A percentile compares a stretch with the other conserved stretches of the same genome.
Conservation (phyloP, 64 coral and sea anemone species). For the Cladopsammia gracilis region DNA sequence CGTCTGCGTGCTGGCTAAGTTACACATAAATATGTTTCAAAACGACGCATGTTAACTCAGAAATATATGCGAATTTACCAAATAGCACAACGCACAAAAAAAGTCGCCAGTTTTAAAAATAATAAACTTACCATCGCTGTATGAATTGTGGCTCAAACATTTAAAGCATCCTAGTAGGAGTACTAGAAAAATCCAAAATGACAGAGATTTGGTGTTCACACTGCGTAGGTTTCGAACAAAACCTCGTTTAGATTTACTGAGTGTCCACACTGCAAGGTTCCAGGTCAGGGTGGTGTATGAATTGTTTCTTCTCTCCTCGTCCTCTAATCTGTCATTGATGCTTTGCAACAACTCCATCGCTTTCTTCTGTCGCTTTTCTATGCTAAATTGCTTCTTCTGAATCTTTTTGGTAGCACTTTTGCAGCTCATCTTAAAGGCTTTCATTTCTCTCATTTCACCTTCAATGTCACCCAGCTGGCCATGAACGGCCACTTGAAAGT, state of each 20-base stretch:
- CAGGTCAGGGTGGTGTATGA: background rate
- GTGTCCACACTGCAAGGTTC: background rate
- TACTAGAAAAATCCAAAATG: background rate
- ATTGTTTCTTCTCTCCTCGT: background rate
- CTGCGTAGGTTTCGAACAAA: background rate
- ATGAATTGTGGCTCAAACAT: constrained; percentile 42
- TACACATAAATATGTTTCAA: too few relatives aligned
- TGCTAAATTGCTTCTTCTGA: background rate
- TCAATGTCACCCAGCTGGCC: constrained; percentile 43
- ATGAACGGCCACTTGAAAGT: constrained; percentile 18
- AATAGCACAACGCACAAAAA: too few relatives aligned
- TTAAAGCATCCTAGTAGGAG: constrained; percentile 1
- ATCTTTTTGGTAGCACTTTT: constrained; percentile 1
- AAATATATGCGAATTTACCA: too few relatives aligned
- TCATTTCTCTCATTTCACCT: background rate
- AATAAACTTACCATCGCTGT: constrained; percentile 54
- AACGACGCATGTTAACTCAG: too few relatives aligned
- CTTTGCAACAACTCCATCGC: background rate
- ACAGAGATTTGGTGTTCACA: background rate
- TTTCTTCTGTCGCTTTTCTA: background rate
- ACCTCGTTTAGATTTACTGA: background rate
- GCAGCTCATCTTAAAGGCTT: background rate
- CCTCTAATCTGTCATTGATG: constrained; percentile 11
- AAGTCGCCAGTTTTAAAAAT: too few relatives aligned
- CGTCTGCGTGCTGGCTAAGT: too few relatives aligned